phyloP scores from a whole-genome alignment of 2,113 vertebrate genomes.

The Tamias sibiricus region DNA sequence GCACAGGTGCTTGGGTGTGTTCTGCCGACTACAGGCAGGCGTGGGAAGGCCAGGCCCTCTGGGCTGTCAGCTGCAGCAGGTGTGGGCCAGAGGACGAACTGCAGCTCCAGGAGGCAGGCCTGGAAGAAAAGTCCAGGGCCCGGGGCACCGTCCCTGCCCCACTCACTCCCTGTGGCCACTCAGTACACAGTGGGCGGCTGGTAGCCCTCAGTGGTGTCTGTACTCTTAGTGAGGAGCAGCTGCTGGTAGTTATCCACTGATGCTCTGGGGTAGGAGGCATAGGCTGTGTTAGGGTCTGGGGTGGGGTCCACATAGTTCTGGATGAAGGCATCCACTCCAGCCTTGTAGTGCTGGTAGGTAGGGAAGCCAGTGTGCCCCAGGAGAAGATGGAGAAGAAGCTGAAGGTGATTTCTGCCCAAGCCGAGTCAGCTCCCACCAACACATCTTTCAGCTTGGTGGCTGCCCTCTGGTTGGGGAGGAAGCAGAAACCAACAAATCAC shows the following conservation, averaged over 20 bases:
- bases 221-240: slow-evolving; percentile 89
- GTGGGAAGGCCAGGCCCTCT: neutral
- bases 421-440: slow-evolving; percentile 79
- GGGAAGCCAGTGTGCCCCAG: slow-evolving; percentile 89
- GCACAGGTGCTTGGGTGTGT: neutral
- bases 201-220: slow-evolving; percentile 86
- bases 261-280: slow-evolving; percentile 89
- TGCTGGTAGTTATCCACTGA: slow-evolving; percentile 93
- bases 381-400: slow-evolving; percentile 95
- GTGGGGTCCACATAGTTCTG: slow-evolving; percentile 91
- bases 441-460: accelerated
- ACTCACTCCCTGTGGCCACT: slow-evolving; percentile 55
- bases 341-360: slow-evolving; percentile 91
- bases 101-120: neutral
- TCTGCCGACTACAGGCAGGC: neutral
- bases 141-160: neutral
- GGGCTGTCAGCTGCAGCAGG: neutral
- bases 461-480: slow-evolving; percentile 94
- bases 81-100: neutral
- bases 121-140: neutral
- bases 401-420: slow-evolving; percentile 91
- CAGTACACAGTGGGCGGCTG: slow-evolving; percentile 93
- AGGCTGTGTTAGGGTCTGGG: slow-evolving; percentile 84
- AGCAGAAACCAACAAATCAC: slow-evolving; percentile 97
- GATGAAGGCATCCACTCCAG: slow-evolving; percentile 89